Evolutionary conservation across 2,888 invertebrate genomes (phyloP), one percentile per base, ranked within the genome.

Genomic region (Flabesymbios commensalis): DNA sequence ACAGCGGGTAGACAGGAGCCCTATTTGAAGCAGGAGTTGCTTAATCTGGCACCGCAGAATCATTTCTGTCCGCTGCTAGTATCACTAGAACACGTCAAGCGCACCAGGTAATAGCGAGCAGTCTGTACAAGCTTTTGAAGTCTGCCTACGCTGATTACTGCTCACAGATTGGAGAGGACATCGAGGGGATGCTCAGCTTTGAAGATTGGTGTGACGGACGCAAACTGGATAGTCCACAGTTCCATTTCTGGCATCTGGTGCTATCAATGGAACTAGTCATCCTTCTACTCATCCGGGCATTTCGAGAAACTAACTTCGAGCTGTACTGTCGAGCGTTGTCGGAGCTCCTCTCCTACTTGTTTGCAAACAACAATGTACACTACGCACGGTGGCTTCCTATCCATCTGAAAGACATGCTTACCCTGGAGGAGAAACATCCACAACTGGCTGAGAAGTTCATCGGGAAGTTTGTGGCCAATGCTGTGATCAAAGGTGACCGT

Each of bases 351-450:
- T 65, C 65, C 2, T 71, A 47, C 45, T 67, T 69, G 33, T 69
- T 72, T 65, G 69, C 67, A 19, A 61, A 63, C 42, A 64, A 72
- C 59, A 61, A 67, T 53, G 54, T 61, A 2, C n/a, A 71, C 57
- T 73, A 73, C 64, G 64, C 70, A 4, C 52, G 72, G 17, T 72
- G 73, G 70, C 45, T 74, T 5, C 65, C 71, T 10, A 53, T 72
- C 39, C 72, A 72, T 47, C 41, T 72, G 7, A 54, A 59, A 32
- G 68, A 73, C 57, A 69, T 72, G 70, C 14, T 61, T 51, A n/a
- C 59, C 5, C 45, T 71, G 19, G 47, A 67, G n/a, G 7, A 61
- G 24, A 49, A 41, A n/a, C 70, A 68, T 47, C 71, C 66, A 19
- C 26, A 61, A 29, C 14, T 74, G 5, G 57, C 55, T 14, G 14